Evolutionary conservation across 2,888 invertebrate species (phyloP).

Genomic region (Philonicus albiceps): DNA sequence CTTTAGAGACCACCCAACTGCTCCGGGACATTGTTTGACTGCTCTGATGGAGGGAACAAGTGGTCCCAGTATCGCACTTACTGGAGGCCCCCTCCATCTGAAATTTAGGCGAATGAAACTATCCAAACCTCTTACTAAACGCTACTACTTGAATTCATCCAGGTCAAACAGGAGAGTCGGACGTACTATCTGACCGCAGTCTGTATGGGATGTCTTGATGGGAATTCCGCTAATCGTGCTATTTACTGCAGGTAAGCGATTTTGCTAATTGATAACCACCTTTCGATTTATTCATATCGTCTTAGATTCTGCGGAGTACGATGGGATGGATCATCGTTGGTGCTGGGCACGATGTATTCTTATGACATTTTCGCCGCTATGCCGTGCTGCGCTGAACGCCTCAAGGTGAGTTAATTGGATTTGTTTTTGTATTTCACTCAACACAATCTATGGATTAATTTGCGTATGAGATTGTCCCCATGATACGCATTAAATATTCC

Average conservation of each 20-base stretch:
- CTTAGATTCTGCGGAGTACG: conserved; percentile 77
- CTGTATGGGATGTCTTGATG: conserved; percentile 93
- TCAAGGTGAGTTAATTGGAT: conserved; percentile 72
- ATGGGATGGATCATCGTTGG: conserved; percentile 93
- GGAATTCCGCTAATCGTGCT: conserved; percentile 76
- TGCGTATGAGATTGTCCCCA: not conserved
- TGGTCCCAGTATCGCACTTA: not conserved
- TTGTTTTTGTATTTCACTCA: not conserved
- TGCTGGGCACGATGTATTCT: conserved; percentile 97
- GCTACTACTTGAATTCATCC: not conserved
- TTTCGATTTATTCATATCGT: not conserved
- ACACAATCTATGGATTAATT: not conserved
- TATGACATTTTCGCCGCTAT: conserved; percentile 98
- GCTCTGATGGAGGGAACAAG: not conserved
- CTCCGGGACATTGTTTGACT: not conserved
- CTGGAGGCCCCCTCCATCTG: too few species aligned
- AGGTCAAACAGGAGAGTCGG: conserved; percentile 91
- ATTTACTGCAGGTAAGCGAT: conserved; percentile 74
- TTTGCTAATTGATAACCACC: not conserved
- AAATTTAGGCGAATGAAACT: not conserved
- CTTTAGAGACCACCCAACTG: not conserved
- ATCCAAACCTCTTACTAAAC: not conserved
- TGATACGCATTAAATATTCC: not conserved
- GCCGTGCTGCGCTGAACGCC: conserved; percentile 92
- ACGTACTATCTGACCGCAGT: conserved; percentile 91